Base-by-base conservation (phyloP, 1,140 invertebrate genomes). In the Orchesella cincta region DNA sequence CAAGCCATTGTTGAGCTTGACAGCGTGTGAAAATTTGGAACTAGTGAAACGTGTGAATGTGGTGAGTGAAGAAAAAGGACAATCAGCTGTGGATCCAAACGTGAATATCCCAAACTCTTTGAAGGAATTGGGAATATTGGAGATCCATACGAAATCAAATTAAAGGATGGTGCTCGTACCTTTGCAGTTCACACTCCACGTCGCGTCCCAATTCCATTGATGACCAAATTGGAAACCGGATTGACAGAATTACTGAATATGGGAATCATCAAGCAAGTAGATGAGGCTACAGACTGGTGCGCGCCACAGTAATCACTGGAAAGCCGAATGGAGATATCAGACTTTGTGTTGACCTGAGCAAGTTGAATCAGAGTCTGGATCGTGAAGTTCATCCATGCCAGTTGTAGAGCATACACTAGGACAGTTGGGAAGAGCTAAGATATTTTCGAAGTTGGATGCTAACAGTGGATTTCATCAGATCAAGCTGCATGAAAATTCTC, bases 211-310 rank as follows among this genome's bases (percentile, higher is more conserved):
- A 84, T 86, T 73, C 74, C 77, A 29, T 64, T 86, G 31, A 67
- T 76, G 57, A 74, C 84, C 46, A 77, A 83, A 67, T 76, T 86
- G 26, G 84, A 84, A 82, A 64, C 79, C 70, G 79, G 83, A 80
- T 80, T 86, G 62, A 73, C 82, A 18, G 76, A 80, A 75, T 54
- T 84, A 26, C 78, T 78, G 39, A 81, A 83, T 57, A 33, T 70
- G 28, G 34, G 74, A 31, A 83, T 85, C 26, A 85, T 85, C 70
- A 29, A 80, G 72, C 82, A 81, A 79, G 83, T 83, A 29, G 71
- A 78, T 14, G 79, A 83, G 71, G 83, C 85, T 3, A 86, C 86
- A 1, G 85, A 87, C 51, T 88, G 87, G 86, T 85, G 88, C 0
- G 85, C 85, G 80, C 80, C 83, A 33, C 86, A 35, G 85, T 87